Evolutionary conservation across 1,140 invertebrate genomes (phyloP).

Genomic region (Anastatus disparis): DNA sequence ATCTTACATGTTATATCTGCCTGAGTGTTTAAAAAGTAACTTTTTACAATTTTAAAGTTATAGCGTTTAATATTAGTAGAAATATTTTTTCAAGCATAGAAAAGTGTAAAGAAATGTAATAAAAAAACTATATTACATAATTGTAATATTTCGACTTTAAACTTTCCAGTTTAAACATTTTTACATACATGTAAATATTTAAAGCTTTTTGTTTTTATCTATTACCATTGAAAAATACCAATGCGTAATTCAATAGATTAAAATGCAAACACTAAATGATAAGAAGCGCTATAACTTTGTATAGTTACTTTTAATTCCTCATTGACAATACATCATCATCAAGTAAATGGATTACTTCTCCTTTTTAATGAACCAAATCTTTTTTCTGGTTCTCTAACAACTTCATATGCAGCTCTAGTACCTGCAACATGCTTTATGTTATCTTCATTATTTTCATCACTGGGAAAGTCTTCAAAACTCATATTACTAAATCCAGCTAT

Average conservation of each 20-base stretch:
- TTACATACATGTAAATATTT: no score
- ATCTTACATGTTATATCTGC: conserved; percentile 6
- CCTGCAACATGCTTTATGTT: conserved; percentile 44
- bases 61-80: no score
- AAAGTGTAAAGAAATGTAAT: no score
- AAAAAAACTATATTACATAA: no score
- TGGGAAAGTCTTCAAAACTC: conserved; percentile 83
- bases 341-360: conserved; percentile 76
- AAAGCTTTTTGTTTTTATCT: no score
- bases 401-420: conserved; percentile 72
- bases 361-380: conserved; percentile 74
- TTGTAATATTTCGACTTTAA: no score
- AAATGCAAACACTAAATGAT: no score
- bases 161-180: no score
- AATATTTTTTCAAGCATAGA: no score
- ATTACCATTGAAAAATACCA: no score
- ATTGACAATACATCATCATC: conserved; percentile 44
- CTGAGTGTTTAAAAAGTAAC: background rate
- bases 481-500: conserved; percentile 78
- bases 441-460: conserved; percentile 69
- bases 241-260: no score
- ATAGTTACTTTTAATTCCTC: background rate
- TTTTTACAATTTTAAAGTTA: conserved; percentile 6
- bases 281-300: no score
- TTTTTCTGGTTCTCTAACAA: conserved; percentile 73